These are phyloP conservation scores for Lasioglossum zephyrum DNA, from an alignment of 2,888 invertebrate species.

Conservation along the genomic window DNA sequence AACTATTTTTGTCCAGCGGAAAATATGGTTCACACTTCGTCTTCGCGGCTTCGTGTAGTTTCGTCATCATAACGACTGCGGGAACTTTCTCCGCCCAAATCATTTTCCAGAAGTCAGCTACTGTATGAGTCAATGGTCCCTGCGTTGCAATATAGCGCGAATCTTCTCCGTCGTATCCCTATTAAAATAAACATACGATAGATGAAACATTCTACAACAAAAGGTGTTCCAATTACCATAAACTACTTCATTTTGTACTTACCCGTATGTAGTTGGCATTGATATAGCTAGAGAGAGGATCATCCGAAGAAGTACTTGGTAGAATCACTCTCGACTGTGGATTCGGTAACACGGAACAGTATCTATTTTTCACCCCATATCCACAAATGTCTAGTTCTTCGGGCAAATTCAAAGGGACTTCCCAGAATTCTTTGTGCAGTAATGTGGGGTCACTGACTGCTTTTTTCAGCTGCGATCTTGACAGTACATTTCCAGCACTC, in stretches of 20 bases:
- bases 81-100: conserved; percentile 87
- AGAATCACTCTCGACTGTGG: conserved; percentile 93
- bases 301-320: conserved; percentile 85
- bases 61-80: conserved; percentile 95
- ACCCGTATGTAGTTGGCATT: conserved; percentile 98
- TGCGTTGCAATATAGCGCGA: conserved; percentile 96
- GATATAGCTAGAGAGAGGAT: conserved; percentile 90
- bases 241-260: conserved; percentile 67
- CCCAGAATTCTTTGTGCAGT: conserved; percentile 96
- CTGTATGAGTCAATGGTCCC: conserved; percentile 95
- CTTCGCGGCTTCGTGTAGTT: conserved; percentile 92
- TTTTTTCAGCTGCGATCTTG: conserved; percentile 85
- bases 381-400: conserved; percentile 95
- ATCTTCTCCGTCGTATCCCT: conserved; percentile 96
- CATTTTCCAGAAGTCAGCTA: conserved; percentile 97
- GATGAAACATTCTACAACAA: neutral
- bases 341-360: conserved; percentile 95
- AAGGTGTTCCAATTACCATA: neutral
- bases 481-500: conserved; percentile 86
- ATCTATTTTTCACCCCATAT: conserved; percentile 95
- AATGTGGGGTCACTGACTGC: conserved; percentile 85
- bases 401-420: conserved; percentile 95
- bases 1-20: conserved; percentile 86
- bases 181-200: neutral
- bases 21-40: conserved; percentile 96